Base-by-base conservation (phyloP, 2,797 vertebrate genomes). In the Zalophus californianus region DNA sequence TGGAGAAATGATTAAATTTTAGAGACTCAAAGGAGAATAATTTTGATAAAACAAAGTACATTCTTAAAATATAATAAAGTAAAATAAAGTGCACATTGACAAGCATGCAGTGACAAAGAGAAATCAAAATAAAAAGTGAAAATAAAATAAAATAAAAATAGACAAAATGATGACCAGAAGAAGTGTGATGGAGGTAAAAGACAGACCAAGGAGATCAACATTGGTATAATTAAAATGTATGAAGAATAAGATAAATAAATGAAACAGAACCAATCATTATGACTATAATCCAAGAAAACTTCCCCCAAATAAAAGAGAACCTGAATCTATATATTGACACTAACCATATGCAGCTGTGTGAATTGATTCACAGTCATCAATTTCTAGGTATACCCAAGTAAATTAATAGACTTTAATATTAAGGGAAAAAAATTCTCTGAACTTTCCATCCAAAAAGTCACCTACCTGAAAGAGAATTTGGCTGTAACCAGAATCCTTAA, bases 1-100 rank as follows among this genome's bases (percentile, higher is more conserved):
- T 82, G 29, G 12, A 44, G 25, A 86, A 75, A 82, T 68, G 11
- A 29, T 48, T 89, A 35, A 23, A 62, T 92, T 72, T 89, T 23
- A 86, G 62, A 56, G 50, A n/a, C 21, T 75, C 23, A 90, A 60
- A 11, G 35, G 7, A 90, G 5, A 54, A 77, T 25, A 44, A 77
- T 83, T 96, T 91, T 84, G 13, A 41, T 66, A 68, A 75, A 86
- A 93, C 10, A 12, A 88, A 84, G 18, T 29, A 3, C 15, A 7
- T 88, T 58, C 73, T 73, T 80, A 79, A 92, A 92, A 66, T 48
- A 86, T 15, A 90, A 48, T 82, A n/a, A 83, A 60, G 21, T 82
- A 0, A 38, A 80, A 38, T 79, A 86, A 66, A 58, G 4, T 86
- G 44, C 7, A 79, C 48, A n/a, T 62, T 83, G 54, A 48, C 10